Percentiles rank a stretch among this genome's conserved stretches.
phyloP scores from a whole-genome alignment of 2,888 invertebrate species.

The Acrocyrtus sp. region DNA sequence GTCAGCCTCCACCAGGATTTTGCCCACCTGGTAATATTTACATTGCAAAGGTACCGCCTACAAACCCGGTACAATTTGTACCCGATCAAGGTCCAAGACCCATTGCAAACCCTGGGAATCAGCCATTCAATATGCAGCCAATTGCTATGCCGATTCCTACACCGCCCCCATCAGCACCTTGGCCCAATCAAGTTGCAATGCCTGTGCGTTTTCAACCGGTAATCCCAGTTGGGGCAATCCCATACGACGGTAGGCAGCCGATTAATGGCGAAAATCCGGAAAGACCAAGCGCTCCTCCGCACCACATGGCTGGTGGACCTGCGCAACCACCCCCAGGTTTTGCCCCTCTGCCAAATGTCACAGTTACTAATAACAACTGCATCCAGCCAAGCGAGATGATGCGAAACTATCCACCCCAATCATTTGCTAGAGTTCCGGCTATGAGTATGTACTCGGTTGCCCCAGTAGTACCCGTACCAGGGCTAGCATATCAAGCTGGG shows the following conservation, averaged over 20 bases:
- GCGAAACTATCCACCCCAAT: constrained; percentile 21
- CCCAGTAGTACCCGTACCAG: too few relatives aligned
- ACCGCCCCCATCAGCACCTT: not conserved
- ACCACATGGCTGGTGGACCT: constrained; percentile 16
- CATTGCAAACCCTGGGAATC: constrained; percentile 20
- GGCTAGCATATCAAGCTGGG: too few relatives aligned
- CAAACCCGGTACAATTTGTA: constrained; percentile 8
- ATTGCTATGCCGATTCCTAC: constrained; percentile 33
- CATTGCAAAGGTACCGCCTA: constrained; percentile 5
- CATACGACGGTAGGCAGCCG: constrained; percentile 20
- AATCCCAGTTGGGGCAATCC: constrained; percentile 19
- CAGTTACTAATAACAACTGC: constrained; percentile 7
- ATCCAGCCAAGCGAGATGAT: constrained; percentile 16
- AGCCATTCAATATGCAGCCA: constrained; percentile 11
- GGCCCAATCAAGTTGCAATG: constrained; percentile 18
- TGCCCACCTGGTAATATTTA: constrained; percentile 29
- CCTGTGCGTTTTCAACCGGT: constrained; percentile 16
- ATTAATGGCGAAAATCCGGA: constrained; percentile 28
- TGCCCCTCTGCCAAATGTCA: constrained; percentile 46
- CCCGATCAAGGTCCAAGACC: constrained; percentile 24
- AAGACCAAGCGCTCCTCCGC: constrained; percentile 1
- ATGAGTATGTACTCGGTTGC: constrained; percentile 22
- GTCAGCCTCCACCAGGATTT: constrained; percentile 38
- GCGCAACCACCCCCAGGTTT: constrained; percentile 59
- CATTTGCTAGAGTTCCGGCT: not conserved